phyloP scores from a whole-genome alignment of 1,140 invertebrate genomes.

The Nephila pilipes region DNA sequence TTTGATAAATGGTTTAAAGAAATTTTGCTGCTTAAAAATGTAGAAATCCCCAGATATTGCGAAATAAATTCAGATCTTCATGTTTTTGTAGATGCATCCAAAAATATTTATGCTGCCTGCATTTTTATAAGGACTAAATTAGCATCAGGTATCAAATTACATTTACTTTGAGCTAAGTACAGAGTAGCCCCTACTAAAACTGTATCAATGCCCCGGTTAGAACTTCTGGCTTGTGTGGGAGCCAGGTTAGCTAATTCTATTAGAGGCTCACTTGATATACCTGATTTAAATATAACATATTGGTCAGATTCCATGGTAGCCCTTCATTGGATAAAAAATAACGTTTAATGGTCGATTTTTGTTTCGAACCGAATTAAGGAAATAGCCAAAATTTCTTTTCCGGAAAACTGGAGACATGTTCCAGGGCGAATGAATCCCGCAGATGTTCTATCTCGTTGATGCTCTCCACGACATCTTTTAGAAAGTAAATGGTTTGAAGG shows the following conservation, averaged over 20 bases:
- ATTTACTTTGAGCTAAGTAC: constrained; percentile 67
- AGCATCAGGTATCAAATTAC: not conserved
- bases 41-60: too few relatives aligned
- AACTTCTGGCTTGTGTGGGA: constrained; percentile 29
- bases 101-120: constrained; percentile 16
- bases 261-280: not conserved
- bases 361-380: constrained; percentile 40
- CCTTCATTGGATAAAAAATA: too few relatives aligned
- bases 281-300: constrained; percentile 10
- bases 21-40: too few relatives aligned
- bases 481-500: too few relatives aligned
- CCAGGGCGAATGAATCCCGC: constrained; percentile 39
- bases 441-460: constrained; percentile 23
- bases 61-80: too few relatives aligned
- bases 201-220: constrained; percentile 4
- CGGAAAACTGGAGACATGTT: constrained; percentile 32
- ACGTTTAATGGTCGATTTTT: constrained; percentile 46
- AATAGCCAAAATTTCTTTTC: not conserved
- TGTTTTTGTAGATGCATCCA: too few relatives aligned
- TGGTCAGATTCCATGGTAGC: constrained; percentile 29
- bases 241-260: not conserved
- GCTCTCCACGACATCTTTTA: not conserved
- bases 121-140: not conserved
- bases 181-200: constrained; percentile 45
- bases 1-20: too few relatives aligned